A percentile compares a stretch with the other conserved stretches of the same genome.
Evolutionary conservation across 2,888 invertebrate genomes (phyloP).

Genomic region (Dexiosoma caninum): DNA sequence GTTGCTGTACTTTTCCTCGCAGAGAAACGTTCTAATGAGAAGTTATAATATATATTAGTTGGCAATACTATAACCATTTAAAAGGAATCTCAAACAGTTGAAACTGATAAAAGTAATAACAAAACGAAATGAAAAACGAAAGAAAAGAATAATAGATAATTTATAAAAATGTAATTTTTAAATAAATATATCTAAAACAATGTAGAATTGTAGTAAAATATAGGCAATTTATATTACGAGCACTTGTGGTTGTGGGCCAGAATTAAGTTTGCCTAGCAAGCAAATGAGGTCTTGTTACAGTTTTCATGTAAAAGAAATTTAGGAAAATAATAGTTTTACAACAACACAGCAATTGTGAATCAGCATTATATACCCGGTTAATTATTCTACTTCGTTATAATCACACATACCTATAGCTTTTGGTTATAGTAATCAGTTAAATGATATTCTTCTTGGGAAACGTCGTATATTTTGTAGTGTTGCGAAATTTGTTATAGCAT

Average conservation of each 20-base stretch:
- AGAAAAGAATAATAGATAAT: not conserved
- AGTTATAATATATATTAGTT: not conserved
- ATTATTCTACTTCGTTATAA: not conserved
- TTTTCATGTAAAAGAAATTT: not conserved
- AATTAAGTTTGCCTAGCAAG: too few relatives aligned
- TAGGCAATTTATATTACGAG: constrained; percentile 24
- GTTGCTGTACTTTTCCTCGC: not conserved
- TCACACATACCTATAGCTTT: not conserved
- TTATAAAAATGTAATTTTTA: not conserved
- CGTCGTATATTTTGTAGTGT: too few relatives aligned
- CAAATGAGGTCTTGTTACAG: not conserved
- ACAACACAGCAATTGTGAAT: not conserved
- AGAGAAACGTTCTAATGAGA: not conserved
- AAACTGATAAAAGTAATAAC: constrained; percentile 21
- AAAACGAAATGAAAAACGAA: not conserved
- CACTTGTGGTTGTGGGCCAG: too few relatives aligned
- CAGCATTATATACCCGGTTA: not conserved
- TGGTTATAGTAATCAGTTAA: not conserved
- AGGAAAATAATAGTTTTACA: not conserved
- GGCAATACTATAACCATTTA: not conserved
- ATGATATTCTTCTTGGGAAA: too few relatives aligned
- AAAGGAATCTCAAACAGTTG: constrained; percentile 14
- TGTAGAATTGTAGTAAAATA: constrained; percentile 3
- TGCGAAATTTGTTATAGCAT: not conserved
- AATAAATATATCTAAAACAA: not conserved